Conservation (phyloP, 64 coral and sea anemone genomes). For the Catalaphyllia jardinei region DNA sequence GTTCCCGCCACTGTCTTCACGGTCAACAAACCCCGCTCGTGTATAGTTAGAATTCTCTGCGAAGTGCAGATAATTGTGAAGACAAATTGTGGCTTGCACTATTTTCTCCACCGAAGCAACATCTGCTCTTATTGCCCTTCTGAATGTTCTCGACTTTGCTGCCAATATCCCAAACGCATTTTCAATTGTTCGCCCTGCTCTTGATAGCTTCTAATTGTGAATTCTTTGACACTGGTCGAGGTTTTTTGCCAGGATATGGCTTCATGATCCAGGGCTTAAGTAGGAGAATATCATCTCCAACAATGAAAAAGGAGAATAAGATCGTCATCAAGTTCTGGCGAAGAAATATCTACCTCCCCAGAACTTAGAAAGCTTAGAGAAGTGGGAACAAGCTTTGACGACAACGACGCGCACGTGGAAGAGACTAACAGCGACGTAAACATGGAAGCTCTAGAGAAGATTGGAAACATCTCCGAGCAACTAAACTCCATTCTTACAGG, state of each 20-base stretch:
- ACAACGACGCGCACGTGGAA: no score
- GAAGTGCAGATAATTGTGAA: conserved; percentile 56
- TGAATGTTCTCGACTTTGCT: not conserved
- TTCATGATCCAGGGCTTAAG: conserved; percentile 39
- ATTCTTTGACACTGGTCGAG: conserved; percentile 15
- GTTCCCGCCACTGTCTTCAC: conserved; percentile 26
- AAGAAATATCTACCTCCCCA: no score
- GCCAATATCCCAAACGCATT: conserved; percentile 46
- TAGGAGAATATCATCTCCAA: conserved; percentile 48
- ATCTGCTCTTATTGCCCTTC: conserved; percentile 38
- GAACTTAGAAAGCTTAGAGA: no score
- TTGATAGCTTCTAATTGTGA: conserved; percentile 30
- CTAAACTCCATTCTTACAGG: no score
- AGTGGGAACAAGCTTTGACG: no score
- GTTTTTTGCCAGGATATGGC: conserved; percentile 38
- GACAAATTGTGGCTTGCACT: conserved; percentile 39
- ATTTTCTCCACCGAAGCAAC: conserved; percentile 35
- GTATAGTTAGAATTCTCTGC: conserved; percentile 39
- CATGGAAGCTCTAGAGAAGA: no score
- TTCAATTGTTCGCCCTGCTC: conserved; percentile 45
- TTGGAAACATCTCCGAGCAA: no score
- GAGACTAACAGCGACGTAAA: no score
- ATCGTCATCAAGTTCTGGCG: no score
- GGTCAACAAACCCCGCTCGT: conserved; percentile 39
- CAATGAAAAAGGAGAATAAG: conserved; percentile 37